These are phyloP conservation scores for Phoenicopterus ruber DNA, from an alignment of 2,113 vertebrate species.

Conservation along the genomic window DNA sequence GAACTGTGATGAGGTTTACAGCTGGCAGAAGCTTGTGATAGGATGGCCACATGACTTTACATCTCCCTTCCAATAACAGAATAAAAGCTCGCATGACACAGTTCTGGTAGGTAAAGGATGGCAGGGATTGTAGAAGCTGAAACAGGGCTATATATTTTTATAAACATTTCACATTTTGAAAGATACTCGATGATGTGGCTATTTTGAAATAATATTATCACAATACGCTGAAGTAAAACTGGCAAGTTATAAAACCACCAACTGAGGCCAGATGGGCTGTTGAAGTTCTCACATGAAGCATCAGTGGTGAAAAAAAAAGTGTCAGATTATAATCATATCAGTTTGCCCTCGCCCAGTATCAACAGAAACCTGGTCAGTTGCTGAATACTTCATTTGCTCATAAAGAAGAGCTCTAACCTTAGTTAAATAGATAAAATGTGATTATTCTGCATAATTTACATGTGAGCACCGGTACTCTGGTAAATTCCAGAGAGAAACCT, in stretches of 20 bases:
- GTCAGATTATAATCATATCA: slow-evolving; percentile 2
- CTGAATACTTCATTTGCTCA: neutral
- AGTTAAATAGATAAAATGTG: neutral
- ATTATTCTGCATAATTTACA: slow-evolving; percentile 4
- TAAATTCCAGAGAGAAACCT: slow-evolving; percentile 18
- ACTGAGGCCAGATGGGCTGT: slow-evolving; percentile 57
- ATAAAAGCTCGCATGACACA: slow-evolving; percentile 34
- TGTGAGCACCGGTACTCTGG: neutral
- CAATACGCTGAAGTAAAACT: slow-evolving; percentile 43
- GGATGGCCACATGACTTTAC: slow-evolving; percentile 47
- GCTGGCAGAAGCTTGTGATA: slow-evolving; percentile 69
- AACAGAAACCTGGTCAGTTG: neutral
- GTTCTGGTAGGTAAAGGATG: slow-evolving; percentile 22
- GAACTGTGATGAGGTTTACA: slow-evolving; percentile 78
- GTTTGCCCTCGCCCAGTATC: neutral
- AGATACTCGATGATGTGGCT: slow-evolving; percentile 42
- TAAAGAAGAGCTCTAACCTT: neutral
- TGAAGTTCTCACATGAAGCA: slow-evolving; percentile 49
- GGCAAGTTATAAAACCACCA: slow-evolving; percentile 66
- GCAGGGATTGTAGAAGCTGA: neutral
- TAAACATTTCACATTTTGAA: slow-evolving; percentile 41
- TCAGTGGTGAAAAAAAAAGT: neutral
- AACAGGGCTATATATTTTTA: neutral
- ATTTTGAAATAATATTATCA: slow-evolving; percentile 64
- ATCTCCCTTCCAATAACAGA: slow-evolving; percentile 50